phyloP scores from a whole-genome alignment of 2,113 vertebrate species.

The Haliaeetus leucogaster region DNA sequence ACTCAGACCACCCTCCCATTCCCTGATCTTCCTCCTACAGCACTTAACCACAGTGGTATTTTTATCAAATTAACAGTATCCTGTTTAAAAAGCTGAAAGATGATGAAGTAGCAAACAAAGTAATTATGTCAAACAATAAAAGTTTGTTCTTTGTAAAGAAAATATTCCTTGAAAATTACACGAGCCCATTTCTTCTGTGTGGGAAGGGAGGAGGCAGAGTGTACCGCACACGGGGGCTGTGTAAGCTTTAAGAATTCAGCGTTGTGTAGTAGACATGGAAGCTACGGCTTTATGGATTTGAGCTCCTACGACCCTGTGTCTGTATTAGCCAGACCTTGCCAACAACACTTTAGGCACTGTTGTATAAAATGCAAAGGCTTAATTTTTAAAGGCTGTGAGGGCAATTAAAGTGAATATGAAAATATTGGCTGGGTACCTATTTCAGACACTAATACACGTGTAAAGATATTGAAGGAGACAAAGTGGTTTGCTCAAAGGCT shows the following conservation, averaged over 20 bases:
- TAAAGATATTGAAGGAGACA: not conserved
- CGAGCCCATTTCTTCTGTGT: not conserved
- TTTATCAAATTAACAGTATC: not conserved
- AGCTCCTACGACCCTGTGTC: not conserved
- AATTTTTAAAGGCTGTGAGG: not conserved
- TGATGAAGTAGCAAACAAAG: not conserved
- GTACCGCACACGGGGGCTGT: not conserved
- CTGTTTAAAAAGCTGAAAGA: not conserved
- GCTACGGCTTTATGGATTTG: fast-evolving
- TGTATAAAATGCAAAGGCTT: not conserved
- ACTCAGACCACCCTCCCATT: not conserved
- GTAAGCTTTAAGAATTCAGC: not conserved
- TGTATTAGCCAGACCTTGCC: not conserved
- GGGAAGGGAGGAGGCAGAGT: not conserved
- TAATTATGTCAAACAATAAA: not conserved
- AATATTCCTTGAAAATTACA: not conserved
- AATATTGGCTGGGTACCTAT: not conserved
- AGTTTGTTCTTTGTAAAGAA: not conserved
- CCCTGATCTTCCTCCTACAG: not conserved
- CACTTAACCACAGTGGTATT: not conserved
- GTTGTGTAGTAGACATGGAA: not conserved
- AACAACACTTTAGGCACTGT: not conserved
- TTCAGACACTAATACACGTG: not conserved
- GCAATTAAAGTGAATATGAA: not conserved
- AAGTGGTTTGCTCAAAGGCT: not conserved